Evolutionary conservation across 2,888 invertebrate species (phyloP).

Genomic region (Eupeodes luniger): DNA sequence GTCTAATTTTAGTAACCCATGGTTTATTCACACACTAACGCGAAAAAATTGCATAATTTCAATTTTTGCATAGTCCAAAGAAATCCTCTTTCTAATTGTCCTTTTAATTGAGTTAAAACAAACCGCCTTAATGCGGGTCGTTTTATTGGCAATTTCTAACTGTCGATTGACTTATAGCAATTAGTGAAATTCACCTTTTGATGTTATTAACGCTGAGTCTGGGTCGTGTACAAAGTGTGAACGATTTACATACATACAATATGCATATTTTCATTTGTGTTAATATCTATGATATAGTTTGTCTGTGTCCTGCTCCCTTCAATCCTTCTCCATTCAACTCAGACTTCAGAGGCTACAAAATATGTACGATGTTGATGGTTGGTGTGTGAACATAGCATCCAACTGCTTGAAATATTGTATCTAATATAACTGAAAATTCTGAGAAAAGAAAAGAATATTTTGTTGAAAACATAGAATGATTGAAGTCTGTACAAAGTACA

Average conservation of each 20-base stretch:
- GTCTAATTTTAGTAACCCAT: too few species aligned
- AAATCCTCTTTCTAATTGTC: too few species aligned
- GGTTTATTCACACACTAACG: too few species aligned
- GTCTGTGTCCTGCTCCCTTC: too few species aligned
- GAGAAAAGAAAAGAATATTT: background rate
- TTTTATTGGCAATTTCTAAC: too few species aligned
- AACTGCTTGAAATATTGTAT: constrained; percentile 22
- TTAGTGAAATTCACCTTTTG: constrained; percentile 28
- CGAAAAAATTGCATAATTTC: too few species aligned
- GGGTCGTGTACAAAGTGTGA: constrained; percentile 50
- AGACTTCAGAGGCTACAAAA: background rate
- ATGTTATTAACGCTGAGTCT: background rate
- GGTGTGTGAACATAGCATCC: background rate
- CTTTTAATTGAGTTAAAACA: too few species aligned
- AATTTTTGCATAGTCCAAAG: too few species aligned
- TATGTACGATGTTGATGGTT: background rate
- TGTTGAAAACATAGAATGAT: constrained; percentile 28
- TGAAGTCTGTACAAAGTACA: constrained; percentile 25
- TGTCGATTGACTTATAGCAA: too few species aligned
- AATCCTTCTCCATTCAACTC: too few species aligned
- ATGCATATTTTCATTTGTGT: constrained; percentile 35
- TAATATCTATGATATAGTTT: constrained; percentile 15
- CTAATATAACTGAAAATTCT: constrained; percentile 17
- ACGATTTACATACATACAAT: constrained; percentile 62
- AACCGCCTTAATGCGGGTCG: too few species aligned